phyloP scores from a whole-genome alignment of 2,113 vertebrate species.

The Thalassarche chlororhynchos region DNA sequence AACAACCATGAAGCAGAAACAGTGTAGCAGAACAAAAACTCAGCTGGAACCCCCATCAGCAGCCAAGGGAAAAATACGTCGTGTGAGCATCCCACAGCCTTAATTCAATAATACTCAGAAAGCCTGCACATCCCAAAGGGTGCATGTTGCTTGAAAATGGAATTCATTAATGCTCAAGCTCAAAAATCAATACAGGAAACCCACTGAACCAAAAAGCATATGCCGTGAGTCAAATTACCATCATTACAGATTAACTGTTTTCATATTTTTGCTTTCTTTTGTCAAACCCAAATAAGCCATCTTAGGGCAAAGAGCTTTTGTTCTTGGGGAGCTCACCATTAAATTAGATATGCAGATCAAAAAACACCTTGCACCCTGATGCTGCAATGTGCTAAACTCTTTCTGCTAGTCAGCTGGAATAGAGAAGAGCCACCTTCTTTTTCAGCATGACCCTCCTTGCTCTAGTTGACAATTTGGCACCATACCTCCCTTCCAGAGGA shows the following conservation, averaged over 20 bases:
- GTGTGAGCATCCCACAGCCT: not conserved
- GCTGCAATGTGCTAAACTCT: not conserved
- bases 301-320: not conserved
- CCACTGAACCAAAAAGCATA: slow-evolving; percentile 30
- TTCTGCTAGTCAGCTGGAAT: not conserved
- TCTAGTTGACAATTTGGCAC: not conserved
- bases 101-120: slow-evolving; percentile 42
- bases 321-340: not conserved
- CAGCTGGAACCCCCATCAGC: slow-evolving; percentile 19
- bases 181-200: slow-evolving; percentile 49
- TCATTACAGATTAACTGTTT: not conserved
- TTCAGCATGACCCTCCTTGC: not conserved
- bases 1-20: slow-evolving; percentile 20
- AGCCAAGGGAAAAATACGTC: not conserved
- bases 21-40: slow-evolving; percentile 45
- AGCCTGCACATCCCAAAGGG: slow-evolving; percentile 36
- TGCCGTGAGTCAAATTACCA: slow-evolving; percentile 1
- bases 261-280: not conserved
- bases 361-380: not conserved
- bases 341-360: not conserved
- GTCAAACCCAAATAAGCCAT: not conserved
- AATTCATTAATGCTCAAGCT: slow-evolving; percentile 59
- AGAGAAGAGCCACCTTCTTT: not conserved
- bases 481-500: not conserved
- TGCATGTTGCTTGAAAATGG: not conserved